Conservation (phyloP, 2,797 vertebrate genomes). For the Halcyon leucocephala region DNA sequence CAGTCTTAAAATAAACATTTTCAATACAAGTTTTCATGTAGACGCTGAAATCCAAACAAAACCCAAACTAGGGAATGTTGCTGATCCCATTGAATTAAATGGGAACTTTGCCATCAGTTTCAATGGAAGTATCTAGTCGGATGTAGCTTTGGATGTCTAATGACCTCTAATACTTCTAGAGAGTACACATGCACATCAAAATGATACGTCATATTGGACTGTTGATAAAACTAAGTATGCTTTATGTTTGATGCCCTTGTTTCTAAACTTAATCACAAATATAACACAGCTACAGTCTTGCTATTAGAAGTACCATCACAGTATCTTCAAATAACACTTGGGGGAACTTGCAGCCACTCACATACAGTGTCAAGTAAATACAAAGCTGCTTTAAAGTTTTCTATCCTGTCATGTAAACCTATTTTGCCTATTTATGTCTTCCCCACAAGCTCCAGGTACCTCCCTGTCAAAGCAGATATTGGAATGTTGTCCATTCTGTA, state of each 20-base stretch:
- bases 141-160: not conserved
- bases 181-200: not conserved
- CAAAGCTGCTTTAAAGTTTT: not conserved
- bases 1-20: conserved; percentile 58
- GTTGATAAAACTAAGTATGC: not conserved
- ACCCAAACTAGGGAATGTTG: conserved; percentile 55
- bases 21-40: conserved; percentile 39
- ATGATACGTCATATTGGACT: not conserved
- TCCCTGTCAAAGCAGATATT: conserved; percentile 62
- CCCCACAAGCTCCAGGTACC: conserved; percentile 30
- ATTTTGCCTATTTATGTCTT: conserved; percentile 25
- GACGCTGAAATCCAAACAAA: conserved; percentile 65
- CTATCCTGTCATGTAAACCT: conserved; percentile 10
- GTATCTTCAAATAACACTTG: not conserved
- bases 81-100: conserved; percentile 65
- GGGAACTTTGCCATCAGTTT: conserved; percentile 36
- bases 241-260: not conserved
- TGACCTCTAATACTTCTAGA: not conserved
- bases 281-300: not conserved
- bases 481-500: conserved; percentile 59
- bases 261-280: conserved; percentile 13
- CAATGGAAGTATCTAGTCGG: not conserved
- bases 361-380: not conserved
- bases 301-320: not conserved
- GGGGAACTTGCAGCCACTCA: not conserved